Base-by-base conservation (phyloP, 2,113 vertebrate species). In the Lonchura striata region DNA sequence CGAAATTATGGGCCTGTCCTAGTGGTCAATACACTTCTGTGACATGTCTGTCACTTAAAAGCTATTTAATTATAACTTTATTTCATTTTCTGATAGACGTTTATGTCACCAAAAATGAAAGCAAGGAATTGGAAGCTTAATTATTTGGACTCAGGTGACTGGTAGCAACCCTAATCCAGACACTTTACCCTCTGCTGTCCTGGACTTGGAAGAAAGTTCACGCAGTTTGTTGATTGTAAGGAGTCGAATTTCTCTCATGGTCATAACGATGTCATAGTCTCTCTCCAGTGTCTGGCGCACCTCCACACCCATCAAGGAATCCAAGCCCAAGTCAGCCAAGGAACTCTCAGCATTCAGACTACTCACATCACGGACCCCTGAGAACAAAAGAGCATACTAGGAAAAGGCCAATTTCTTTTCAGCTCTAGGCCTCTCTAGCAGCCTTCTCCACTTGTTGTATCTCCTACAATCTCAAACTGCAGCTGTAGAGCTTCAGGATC, bases 301-400 rank as follows among this genome's bases (percentile, higher is more conserved):
- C 96, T 99, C 99, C 79, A 99, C 99, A 3, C 99, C 99, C 99
- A 99, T 99, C 91, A 99, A 96, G 1, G 99, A 99, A 95, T 99
- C 99, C 92, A 99, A 97, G 44, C 99, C 99, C 83, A 99, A 95
- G 92, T 99, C 99, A 6, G 98, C 98, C 97, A 99, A 94, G 4
- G 99, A 98, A 60, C 98, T 96, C 12, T 99, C 98, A 31, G 98
- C 94, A 52, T 98, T 99, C 86, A 99, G 75, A 39, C 94, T 98
- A 49, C 69, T 98, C 65, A 99, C 79, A 3, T 99, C 99, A 12
- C 98, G 99, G 77, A 99, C 98, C 74, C 99, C 99, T 99, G 82
- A 49, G 31, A 19, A 88, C 61, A 79, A 69, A 54, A 61, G 13
- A 81, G 53, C 71, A 68, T 15, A 7, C 6, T 79, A 27, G 42